Conservation (phyloP, 2,888 invertebrate genomes). For the Drosophila mimetica region DNA sequence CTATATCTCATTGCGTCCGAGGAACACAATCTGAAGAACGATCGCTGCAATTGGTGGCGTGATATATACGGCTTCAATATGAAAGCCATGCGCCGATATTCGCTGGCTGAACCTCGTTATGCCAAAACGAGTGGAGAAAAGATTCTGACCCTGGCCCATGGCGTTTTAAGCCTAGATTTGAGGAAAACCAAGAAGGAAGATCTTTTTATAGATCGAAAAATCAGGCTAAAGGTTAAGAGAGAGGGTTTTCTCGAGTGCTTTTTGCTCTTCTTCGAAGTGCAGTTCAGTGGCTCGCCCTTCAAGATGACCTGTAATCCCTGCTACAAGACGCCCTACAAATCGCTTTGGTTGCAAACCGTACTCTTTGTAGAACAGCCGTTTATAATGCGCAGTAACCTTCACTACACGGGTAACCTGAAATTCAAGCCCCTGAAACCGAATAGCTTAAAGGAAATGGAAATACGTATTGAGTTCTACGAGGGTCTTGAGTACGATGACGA, state of each 20-base stretch:
- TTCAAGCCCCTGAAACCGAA: constrained; percentile 21
- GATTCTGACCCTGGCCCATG: constrained; percentile 55
- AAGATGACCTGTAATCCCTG: constrained; percentile 62
- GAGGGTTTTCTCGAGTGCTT: constrained; percentile 55
- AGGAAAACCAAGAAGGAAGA: constrained; percentile 12
- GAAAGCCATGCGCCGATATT: constrained; percentile 97
- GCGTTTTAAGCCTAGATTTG: constrained; percentile 49
- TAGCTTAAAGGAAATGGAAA: constrained; percentile 46
- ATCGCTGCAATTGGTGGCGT: constrained; percentile 99
- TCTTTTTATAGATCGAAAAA: constrained; percentile 40
- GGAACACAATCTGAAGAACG: constrained; percentile 98
- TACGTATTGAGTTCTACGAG: constrained; percentile 48
- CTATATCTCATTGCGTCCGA: constrained; percentile 95
- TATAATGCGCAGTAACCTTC: constrained; percentile 35
- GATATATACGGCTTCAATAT: constrained; percentile 99
- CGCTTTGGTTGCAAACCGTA: constrained; percentile 57
- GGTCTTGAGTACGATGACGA: background rate
- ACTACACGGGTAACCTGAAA: constrained; percentile 50
- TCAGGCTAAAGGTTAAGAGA: constrained; percentile 31
- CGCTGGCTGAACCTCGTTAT: constrained; percentile 93
- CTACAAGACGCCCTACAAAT: constrained; percentile 11
- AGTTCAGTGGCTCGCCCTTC: constrained; percentile 50
- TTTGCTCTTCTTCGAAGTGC: constrained; percentile 64
- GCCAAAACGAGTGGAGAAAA: constrained; percentile 3
- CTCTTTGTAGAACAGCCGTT: constrained; percentile 61